Percentiles rank a stretch among this genome's conserved stretches.
phyloP scores from a whole-genome alignment of 37 sponge, comb jelly and placozoan species.

The Lycopodina hypogea region DNA sequence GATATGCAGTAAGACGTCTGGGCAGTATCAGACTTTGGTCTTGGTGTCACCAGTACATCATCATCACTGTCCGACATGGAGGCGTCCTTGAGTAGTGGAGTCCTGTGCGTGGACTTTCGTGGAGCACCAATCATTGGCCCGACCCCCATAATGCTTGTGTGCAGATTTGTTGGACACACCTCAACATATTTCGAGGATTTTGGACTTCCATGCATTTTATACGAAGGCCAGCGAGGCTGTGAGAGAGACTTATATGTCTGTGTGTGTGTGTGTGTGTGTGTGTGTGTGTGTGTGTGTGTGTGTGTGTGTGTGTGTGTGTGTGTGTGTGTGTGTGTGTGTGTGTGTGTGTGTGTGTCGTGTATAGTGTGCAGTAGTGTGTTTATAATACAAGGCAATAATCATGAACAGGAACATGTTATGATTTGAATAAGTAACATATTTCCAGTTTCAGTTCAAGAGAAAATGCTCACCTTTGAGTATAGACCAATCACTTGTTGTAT shows the following conservation, averaged over 20 bases:
- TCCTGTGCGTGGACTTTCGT: no score
- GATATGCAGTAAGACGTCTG: slow-evolving; percentile 42
- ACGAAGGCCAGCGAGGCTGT: slow-evolving; percentile 54
- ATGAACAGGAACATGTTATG: no score
- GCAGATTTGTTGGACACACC: slow-evolving; percentile 67
- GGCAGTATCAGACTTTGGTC: background rate
- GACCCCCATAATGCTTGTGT: slow-evolving; percentile 56
- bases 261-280: background rate
- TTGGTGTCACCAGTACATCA: background rate
- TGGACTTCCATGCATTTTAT: slow-evolving; percentile 32
- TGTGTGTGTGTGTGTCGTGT: no score
- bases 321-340: no score
- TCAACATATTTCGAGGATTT: slow-evolving; percentile 12
- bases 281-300: no score
- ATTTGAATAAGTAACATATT: no score
- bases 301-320: no score
- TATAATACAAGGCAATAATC: no score
- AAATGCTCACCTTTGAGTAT: slow-evolving; percentile 26
- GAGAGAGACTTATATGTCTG: slow-evolving; percentile 16
- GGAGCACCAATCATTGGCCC: background rate
- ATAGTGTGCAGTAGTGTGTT: no score
- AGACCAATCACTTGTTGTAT: slow-evolving; percentile 12
- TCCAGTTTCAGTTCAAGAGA: no score
- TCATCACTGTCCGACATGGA: slow-evolving; percentile 1
- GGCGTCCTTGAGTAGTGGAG: background rate